Base-by-base conservation (phyloP, 2,888 invertebrate species). In the Xestoiulus laeticollis region DNA sequence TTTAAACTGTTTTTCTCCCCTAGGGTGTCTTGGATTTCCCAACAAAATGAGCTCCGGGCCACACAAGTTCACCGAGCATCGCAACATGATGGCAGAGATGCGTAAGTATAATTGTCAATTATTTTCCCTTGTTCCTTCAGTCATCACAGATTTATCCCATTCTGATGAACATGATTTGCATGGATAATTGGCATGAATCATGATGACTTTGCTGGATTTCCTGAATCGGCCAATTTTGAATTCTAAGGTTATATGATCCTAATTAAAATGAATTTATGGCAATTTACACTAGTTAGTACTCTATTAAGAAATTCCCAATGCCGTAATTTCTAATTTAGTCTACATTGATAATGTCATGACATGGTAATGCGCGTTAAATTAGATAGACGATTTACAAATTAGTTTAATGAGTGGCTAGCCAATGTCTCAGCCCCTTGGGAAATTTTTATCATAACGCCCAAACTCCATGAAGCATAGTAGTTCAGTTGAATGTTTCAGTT, bases 1-100 rank as follows among this genome's bases (percentile, higher is more conserved):
- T 26, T 26, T 68, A 26, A 68, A 68, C 26, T 26, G 59, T 68
- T 26, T 68, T 68, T 68, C 68, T 68, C 26, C 68, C 68, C 68
- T 26, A 68, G 68, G 68, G 26, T 68, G 68, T 68, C 10, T 68
- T 26, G n/a, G 68, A 26, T 68, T 68, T 68, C 68, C 68, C 38
- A 12, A 33, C 84, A 84, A 10, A 33, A 84, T 84, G 84, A 48
- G 44, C 38, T 30, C 59, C 33, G 26, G 48, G 16, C 16, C 32
- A n/a, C 59, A 88, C n/a, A 16, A 22, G 53, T 68, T 78, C 14
- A 32, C 84, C 32, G 85, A 88, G 26, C 68, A 59, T 53, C 48
- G 82, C 44, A 30, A 88, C 78, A 88, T 88, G 68, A 88, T 84
- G 44, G 59, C 85, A 16, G 59, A 88, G 26, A 88, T 88, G 85